Conservation (phyloP, 2,113 vertebrate species). For the Sceloporus tristichus region DNA sequence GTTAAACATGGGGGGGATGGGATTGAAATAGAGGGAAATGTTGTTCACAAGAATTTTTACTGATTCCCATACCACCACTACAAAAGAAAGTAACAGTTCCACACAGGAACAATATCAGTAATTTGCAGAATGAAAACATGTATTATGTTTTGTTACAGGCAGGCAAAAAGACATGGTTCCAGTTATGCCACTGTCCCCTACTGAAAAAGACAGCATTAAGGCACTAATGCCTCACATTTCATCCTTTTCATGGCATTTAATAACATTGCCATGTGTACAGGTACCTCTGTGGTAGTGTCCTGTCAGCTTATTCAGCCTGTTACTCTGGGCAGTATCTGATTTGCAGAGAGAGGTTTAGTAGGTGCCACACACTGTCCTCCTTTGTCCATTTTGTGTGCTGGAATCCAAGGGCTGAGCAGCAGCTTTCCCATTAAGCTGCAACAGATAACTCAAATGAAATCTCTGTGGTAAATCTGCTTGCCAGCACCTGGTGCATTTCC, state of each 20-base stretch:
- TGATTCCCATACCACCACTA: neutral
- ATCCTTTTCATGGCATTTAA: neutral
- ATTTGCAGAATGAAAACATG: neutral
- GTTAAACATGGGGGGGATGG: too few species aligned
- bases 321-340: slow-evolving; percentile 14
- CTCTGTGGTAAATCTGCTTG: slow-evolving; percentile 59
- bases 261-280: neutral
- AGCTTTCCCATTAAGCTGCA: slow-evolving; percentile 1
- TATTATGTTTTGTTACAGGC: neutral
- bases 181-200: fast-evolving
- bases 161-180: neutral
- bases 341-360: slow-evolving; percentile 31
- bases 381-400: slow-evolving; percentile 12
- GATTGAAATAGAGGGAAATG: neutral
- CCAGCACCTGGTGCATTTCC: slow-evolving; percentile 53
- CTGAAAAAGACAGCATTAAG: neutral
- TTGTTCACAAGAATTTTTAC: neutral
- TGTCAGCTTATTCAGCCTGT: neutral
- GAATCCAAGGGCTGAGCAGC: slow-evolving; percentile 24
- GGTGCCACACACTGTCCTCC: slow-evolving; percentile 2
- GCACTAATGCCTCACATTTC: neutral
- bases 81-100: slow-evolving; percentile 6
- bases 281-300: neutral
- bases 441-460: slow-evolving; percentile 55
- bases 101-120: neutral